Base-by-base conservation (phyloP, 2,888 invertebrate species). In the Scaptomyza cyrtandrae region DNA sequence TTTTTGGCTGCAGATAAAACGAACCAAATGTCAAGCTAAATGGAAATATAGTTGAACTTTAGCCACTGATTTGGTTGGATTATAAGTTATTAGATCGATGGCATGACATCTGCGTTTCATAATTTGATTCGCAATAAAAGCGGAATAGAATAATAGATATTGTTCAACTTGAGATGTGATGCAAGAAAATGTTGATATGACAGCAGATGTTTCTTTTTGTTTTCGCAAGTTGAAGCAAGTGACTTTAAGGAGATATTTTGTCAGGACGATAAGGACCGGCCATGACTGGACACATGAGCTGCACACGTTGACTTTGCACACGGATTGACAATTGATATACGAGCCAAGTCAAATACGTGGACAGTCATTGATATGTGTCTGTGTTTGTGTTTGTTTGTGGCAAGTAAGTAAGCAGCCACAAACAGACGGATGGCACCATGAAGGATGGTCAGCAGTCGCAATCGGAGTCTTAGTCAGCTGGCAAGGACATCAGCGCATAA, bases 321-420 rank as follows among this genome's bases (percentile, higher is more conserved):
- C 64, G 72, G 66, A 78, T 75, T 81, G 81, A 68, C 81, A 82
- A 67, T 71, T 72, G 83, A 75, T 75, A 79, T 62, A 71, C 54
- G 61, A 75, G 59, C 59, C 65, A 79, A 78, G 57, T 63, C 75
- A 75, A 78, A 78, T 60, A 78, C 29, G 45, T 29, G 43, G 62
- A 37, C 67, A 53, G 48, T 16, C 41, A 37, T 52, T 19, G 33
- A 41, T 39, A 60, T 39, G n/a, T 37, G 14, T 6, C 7, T 39
- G 16, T 35, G 35, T 35, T 6, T 37, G n/a, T 37, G 37, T n/a
- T 3, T 39, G 16, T 60, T 24, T 56, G 54, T 35, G 62, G 33
- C 43, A 43, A n/a, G 45, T 50, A 27, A 50, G 24, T n/a, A 24
- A 37, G 43, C 37, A 48, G 64, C 65, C 64, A 53, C 59, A 53